Percentiles rank a stretch among this genome's conserved stretches.
phyloP scores from a whole-genome alignment of 2,888 invertebrate genomes.

The Drymonia ruficornis region DNA sequence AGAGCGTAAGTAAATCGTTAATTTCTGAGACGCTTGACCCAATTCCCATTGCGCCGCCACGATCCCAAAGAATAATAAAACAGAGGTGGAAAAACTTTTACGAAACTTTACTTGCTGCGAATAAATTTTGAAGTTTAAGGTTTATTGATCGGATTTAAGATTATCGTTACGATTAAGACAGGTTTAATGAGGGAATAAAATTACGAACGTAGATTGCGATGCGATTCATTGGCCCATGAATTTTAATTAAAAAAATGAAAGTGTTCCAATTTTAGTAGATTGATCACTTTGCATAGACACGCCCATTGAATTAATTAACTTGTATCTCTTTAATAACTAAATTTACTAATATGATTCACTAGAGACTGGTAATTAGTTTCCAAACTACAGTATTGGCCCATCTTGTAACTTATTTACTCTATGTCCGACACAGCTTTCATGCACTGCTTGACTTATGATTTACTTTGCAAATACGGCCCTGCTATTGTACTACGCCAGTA shows the following conservation, averaged over 20 bases:
- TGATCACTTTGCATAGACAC: too few relatives aligned
- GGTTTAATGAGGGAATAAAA: not conserved
- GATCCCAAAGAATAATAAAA: conserved; percentile 39
- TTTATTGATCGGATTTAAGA: not conserved
- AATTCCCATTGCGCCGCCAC: conserved; percentile 44
- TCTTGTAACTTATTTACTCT: conserved; percentile 35
- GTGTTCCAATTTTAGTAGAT: too few relatives aligned
- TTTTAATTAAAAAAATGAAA: too few relatives aligned
- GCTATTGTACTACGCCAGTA: conserved; percentile 37
- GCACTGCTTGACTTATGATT: conserved; percentile 66
- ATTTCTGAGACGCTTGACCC: conserved; percentile 66
- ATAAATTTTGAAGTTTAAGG: not conserved
- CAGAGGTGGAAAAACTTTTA: conserved; percentile 9
- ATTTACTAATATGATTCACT: not conserved
- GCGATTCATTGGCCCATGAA: too few relatives aligned
- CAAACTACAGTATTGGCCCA: not conserved
- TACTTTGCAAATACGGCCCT: conserved; percentile 57
- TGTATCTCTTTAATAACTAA: not conserved
- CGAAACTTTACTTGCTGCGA: conserved; percentile 1
- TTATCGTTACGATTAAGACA: not conserved
- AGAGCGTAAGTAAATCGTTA: conserved; percentile 62
- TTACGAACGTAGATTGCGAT: not conserved
- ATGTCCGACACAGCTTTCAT: conserved; percentile 55
- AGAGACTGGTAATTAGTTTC: not conserved
- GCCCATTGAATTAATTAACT: too few relatives aligned